Conservation (phyloP, 2,888 invertebrate genomes). For the Parthenolecanium corni region DNA sequence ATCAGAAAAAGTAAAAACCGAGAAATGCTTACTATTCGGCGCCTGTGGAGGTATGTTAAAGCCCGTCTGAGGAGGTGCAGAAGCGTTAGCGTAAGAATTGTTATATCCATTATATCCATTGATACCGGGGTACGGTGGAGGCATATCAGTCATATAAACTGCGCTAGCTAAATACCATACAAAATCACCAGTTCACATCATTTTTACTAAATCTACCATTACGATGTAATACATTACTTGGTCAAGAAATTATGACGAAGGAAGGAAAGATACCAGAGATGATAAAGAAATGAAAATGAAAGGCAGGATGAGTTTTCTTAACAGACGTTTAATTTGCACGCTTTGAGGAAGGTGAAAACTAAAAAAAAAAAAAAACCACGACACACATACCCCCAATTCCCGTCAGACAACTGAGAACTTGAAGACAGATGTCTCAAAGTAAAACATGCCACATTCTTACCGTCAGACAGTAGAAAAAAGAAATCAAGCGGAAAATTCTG, state of each 20-base stretch:
- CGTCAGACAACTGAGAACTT: too few relatives aligned
- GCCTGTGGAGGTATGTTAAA: constrained; percentile 9
- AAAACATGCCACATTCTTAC: too few relatives aligned
- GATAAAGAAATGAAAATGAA: neutral
- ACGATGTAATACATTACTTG: neutral
- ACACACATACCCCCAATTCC: too few relatives aligned
- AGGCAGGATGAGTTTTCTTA: too few relatives aligned
- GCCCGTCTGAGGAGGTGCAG: constrained; percentile 34
- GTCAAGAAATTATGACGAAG: neutral
- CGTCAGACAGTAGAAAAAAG: too few relatives aligned
- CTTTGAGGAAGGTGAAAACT: too few relatives aligned
- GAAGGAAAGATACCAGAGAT: neutral
- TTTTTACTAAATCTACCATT: neutral
- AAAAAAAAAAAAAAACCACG: too few relatives aligned
- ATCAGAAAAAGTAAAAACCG: too few relatives aligned
- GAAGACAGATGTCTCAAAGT: too few relatives aligned
- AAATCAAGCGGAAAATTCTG: too few relatives aligned
- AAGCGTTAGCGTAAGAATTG: constrained; percentile 33
- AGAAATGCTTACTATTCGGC: constrained; percentile 11
- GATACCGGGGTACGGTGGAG: constrained; percentile 91
- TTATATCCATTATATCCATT: constrained; percentile 42
- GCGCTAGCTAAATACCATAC: constrained; percentile 48
- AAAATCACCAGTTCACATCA: neutral
- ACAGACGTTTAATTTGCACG: too few relatives aligned
- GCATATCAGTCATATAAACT: constrained; percentile 80